Base-by-base conservation (phyloP, 2,888 invertebrate genomes). In the Dasysyrphus albostriatus region DNA sequence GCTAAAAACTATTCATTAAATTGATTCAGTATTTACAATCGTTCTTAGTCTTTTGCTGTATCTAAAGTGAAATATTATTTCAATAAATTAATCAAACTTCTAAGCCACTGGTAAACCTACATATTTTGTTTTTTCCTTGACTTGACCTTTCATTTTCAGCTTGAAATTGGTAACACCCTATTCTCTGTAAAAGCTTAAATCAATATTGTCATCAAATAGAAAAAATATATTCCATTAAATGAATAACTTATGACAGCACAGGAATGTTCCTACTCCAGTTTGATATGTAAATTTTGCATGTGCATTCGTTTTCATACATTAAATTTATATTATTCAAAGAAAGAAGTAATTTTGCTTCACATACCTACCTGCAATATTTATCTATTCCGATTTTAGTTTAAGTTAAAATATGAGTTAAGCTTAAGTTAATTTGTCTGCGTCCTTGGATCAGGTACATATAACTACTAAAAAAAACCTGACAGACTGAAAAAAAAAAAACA, bases 281-380 rank as follows among this genome's bases (percentile, higher is more conserved):
- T 47, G 32, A 65, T 65, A 65, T 47, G 65, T 24, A 47, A 65
- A 65, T 47, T 32, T 6, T 29, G 12, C 7, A 24, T 39, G 61
- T 7, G 39, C 39, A 39, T 24, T 61, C 7, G 14, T 14, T 29
- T 42, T 5, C 16, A 65, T 16, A 49, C 6, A n/a, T 32, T 32
- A 1, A 12, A 32, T 54, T 7, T 44, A n/a, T 42, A 3, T 12
- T 42, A 59, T 39, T 59, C 9, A 10, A 7, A 24, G 19, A 39
- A 12, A 12, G 9, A 58, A 19, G 34, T 54, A 19, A 1, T 24
- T 24, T 1, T 24, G 24, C 24, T 24, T 24, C 24, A 34, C 8
- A 9, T n/a, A 32, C 5, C 5, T 51, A 14, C 24, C 24, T 19
- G 9, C 8, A 19, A 7, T 19, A 10, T 49, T 5, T n/a, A 37